These are phyloP conservation scores for Novumbra hubbsi DNA, from an alignment of 2,797 vertebrate genomes.

Conservation along the genomic window DNA sequence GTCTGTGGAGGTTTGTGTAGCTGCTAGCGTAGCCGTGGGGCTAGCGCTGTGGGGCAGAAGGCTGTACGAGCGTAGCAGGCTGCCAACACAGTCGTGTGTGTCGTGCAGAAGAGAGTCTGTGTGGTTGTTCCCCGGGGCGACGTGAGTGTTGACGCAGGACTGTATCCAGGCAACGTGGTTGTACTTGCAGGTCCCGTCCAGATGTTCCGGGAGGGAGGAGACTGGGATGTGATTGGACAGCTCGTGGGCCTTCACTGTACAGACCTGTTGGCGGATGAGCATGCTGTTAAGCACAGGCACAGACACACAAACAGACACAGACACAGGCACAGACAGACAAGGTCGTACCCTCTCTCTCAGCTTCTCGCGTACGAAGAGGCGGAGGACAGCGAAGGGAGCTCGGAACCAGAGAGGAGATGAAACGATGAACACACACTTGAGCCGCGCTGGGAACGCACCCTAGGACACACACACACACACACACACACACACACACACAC, in stretches of 20 bases:
- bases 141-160: constrained; percentile 77
- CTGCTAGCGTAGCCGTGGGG: constrained; percentile 45
- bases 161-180: constrained; percentile 85
- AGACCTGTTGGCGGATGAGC: constrained; percentile 64
- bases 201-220: constrained; percentile 79
- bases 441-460: constrained; percentile 84
- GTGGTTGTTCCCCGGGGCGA: constrained; percentile 55
- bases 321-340: neutral
- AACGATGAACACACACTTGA: constrained; percentile 86
- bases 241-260: constrained; percentile 80
- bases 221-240: constrained; percentile 80
- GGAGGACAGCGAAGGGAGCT: constrained; percentile 81
- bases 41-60: constrained; percentile 67
- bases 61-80: constrained; percentile 77
- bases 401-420: constrained; percentile 86
- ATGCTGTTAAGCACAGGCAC: neutral
- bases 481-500: neutral
- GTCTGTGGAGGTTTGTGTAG: constrained; percentile 49
- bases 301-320: neutral
- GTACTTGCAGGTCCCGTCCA: constrained; percentile 79
- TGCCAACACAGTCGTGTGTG: constrained; percentile 77
- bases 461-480: constrained; percentile 33
- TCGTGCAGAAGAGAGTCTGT: constrained; percentile 50
- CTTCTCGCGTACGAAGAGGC: constrained; percentile 84
- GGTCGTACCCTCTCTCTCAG: constrained; percentile 79